Evolutionary conservation across 2,113 vertebrate species (phyloP), one percentile per base, ranked within the genome.

Genomic region (Elachura formosa): DNA sequence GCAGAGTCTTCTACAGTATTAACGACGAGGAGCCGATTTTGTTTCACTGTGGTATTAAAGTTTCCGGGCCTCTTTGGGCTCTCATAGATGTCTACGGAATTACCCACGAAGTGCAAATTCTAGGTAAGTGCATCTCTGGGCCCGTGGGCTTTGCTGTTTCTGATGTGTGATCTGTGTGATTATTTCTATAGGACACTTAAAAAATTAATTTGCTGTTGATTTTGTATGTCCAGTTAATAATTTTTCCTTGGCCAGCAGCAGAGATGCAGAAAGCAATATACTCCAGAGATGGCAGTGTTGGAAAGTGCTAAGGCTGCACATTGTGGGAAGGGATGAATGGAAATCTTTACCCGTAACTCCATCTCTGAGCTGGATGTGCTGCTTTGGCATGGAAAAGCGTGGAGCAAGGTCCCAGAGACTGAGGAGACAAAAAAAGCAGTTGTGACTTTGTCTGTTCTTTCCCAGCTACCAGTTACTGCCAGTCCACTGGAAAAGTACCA

Each of bases 21-120:
- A 99, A 99, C 8, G 99, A 99, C 0, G 99, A 99, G 25, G 99
- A 99, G 84, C 99, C 99, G 1, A 98, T 99, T 96, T 98, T 99
- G 87, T 99, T 99, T 97, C 99, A 99, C 97, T 99, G 99, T 88
- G 99, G 99, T 17, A 98, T 99, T 95, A 99, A 99, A 81, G 98
- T 99, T n/a, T 98, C 98, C 4, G 98, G 99, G 80, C 99, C 99
- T 4, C 98, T 99, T 33, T 99, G 99, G 99, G 99, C 99, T 5
- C 99, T 99, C 97, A 99, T 99, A 79, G 99, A 99, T 9, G 99
- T 99, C 97, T 99, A 99, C 5, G 99, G 99, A 87, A 99, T 99
- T 97, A 99, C 99, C 17, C 99, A 99, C 77, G 99, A 99, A 94
- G 99, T 99, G 85, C 99, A 99, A 59, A 98, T 99, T 68, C 98